Conservation (phyloP, 1,140 invertebrate genomes). For the Lepidostoma basale region DNA sequence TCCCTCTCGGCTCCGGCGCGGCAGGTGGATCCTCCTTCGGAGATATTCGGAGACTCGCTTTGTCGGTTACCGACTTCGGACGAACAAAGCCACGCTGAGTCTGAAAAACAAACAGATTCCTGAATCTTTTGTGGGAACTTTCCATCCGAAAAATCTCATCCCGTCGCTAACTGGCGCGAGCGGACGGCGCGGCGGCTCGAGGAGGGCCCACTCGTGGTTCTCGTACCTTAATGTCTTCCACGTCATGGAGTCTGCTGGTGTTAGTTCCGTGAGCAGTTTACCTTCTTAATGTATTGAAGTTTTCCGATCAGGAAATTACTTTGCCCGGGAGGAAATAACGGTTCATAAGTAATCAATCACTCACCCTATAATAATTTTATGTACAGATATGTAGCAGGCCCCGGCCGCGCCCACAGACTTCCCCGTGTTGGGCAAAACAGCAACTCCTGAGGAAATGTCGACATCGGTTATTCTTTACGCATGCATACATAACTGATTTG, state of each 20-base stretch:
- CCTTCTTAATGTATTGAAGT: no score
- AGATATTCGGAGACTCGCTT: conserved; percentile 14
- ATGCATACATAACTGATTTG: no score
- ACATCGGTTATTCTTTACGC: no score
- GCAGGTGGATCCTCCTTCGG: background rate
- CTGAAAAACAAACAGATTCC: conserved; percentile 36
- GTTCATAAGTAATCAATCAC: background rate
- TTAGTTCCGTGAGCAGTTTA: no score
- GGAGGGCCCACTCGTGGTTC: no score
- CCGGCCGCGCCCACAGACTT: conserved; percentile 40
- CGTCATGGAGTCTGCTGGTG: no score
- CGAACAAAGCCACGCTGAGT: conserved; percentile 32
- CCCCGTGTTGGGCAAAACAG: conserved; percentile 43
- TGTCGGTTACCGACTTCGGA: conserved; percentile 41
- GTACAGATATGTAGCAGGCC: conserved; percentile 44
- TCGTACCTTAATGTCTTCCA: no score
- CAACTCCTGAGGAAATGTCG: conserved; percentile 37
- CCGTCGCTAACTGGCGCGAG: background rate
- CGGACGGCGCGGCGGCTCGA: no score
- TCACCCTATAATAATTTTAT: conserved; percentile 44
- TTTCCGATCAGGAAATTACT: no score
- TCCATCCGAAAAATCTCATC: conserved; percentile 12
- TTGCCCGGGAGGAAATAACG: no score
- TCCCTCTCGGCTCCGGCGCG: background rate
- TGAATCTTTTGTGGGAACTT: conserved; percentile 21